Evolutionary conservation across 2,888 invertebrate genomes (phyloP), one percentile per base, ranked within the genome.

Genomic region (Brachypterus glaber): DNA sequence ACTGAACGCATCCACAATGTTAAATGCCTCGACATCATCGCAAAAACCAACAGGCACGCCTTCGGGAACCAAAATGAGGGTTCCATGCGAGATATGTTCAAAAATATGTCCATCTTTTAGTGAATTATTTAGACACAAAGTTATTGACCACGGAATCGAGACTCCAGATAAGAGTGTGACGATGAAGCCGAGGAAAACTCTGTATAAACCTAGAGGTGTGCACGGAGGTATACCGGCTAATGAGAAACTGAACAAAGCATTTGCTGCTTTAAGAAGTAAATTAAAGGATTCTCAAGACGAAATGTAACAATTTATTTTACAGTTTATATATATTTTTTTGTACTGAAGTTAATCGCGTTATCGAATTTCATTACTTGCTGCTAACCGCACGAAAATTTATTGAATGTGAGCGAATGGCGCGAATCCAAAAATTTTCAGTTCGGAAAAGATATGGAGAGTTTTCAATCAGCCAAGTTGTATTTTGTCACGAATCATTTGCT

Each of bases 101-200:
- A 46, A 46, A 44, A 48, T 41, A 14, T 62, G 62, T 45, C 32
- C 40, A 8, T 53, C 54, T 16, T 49, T 55, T 33, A 54, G 52
- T 13, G 51, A 44, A 14, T 44, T 56, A 16, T 48, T 53, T 27
- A 51, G 44, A 15, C 59, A 59, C 39, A 51, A 54, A 33, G 53
- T 55, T 25, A 17, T 42, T 30, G 48, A 51, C 24, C 62, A 62
- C 39, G 57, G 55, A 4, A 38, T 60, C 12, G 44, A 46, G 24
- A 60, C 59, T 4, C 60, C 62, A 1, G 58, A 59, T 39, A 59
- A 57, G 40, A 52, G 35, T 30, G 33, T 54, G n/a, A 25, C 50
- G 30, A 34, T 37, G 17, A 44, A 42, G 39, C 16, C 24, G 12
- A 41, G 30, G 35, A 48, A 43, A 35, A 41, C 36, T 12, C 31